Evolutionary conservation across 2,113 vertebrate species (phyloP).

Genomic region (Neodontobutis hainanensis): DNA sequence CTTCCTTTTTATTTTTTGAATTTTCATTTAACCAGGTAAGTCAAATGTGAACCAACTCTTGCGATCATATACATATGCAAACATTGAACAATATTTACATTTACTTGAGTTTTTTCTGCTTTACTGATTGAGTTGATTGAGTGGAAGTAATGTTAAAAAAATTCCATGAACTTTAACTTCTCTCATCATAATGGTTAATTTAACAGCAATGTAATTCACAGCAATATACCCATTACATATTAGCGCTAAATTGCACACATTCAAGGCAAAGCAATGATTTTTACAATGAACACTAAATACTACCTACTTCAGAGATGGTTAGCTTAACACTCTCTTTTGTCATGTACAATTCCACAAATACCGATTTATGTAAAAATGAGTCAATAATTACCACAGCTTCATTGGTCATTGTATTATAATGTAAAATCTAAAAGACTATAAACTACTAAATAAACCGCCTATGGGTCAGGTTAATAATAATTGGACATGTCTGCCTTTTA

Average conservation of each 20-base stretch:
- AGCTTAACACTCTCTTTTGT: neutral
- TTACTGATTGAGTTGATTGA: slow-evolving; percentile 37
- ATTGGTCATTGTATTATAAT: slow-evolving; percentile 12
- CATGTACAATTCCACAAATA: slow-evolving; percentile 9
- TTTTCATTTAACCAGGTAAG: no score
- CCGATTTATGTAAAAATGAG: slow-evolving; percentile 24
- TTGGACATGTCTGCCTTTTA: no score
- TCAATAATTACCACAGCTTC: slow-evolving; percentile 19
- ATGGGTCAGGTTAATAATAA: no score
- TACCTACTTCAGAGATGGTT: slow-evolving; percentile 7
- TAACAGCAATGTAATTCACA: slow-evolving; percentile 33
- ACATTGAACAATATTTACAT: slow-evolving; percentile 9
- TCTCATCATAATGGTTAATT: slow-evolving; percentile 49
- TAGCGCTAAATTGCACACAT: slow-evolving; percentile 31
- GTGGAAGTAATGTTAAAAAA: slow-evolving; percentile 54
- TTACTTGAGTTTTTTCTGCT: slow-evolving; percentile 34
- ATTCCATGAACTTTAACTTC: slow-evolving; percentile 45
- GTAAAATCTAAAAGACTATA: neutral
- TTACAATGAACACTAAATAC: slow-evolving; percentile 24
- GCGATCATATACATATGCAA: slow-evolving; percentile 15
- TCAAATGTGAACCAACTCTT: neutral
- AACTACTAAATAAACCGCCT: no score
- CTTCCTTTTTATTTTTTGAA: neutral
- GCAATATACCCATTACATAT: slow-evolving; percentile 15
- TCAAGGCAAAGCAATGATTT: slow-evolving; percentile 8